Evolutionary conservation across 2,888 invertebrate species (phyloP), one percentile per base, ranked within the genome.

Genomic region (Trissolcus japonicus): DNA sequence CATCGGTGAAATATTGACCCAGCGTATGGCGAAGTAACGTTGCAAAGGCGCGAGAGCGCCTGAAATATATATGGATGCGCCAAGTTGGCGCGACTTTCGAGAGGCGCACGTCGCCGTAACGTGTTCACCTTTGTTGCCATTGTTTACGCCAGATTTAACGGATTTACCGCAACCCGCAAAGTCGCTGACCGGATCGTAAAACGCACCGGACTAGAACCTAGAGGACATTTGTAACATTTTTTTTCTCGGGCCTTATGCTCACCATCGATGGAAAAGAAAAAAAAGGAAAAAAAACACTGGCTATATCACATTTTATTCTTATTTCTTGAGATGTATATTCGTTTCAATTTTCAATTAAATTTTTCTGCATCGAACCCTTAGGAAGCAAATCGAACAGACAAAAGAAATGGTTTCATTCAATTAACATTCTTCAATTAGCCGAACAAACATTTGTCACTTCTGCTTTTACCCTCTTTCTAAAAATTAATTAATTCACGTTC

Each of bases 101-200:
- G 14, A 50, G n/a, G 14, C 68, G 62, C 56, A 17, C 17, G 25
- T 68, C 48, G 19, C 43, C 21, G 41, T 55, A 40, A 57, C 40
- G 48, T 53, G 41, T 51, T 50, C 55, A 53, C 63, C 50, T 46
- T 54, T 75, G 50, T 63, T 46, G 46, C 57, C 62, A 63, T 63
- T 67, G 62, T 75, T 68, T 75, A 62, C 74, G 62, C 62, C 43
- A 63, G 63, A 65, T 75, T 75, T 75, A 65, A 46, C 63, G 35
- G 51, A 46, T 56, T 35, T 25, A 43, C 46, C 57, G 67, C 54
- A 53, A 54, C 48, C 74, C 61, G 56, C 43, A 57, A 59, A 55
- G 55, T 57, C 57, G 19, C 17, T n/a, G n/a, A 29, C 13, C 29
- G 21, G 40, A 46, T 46, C 63, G 57, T 60, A 54, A 60, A 61